A percentile compares a stretch with the other conserved stretches of the same genome.
phyloP scores from a whole-genome alignment of 2,797 vertebrate species.

The Lindbergichthys nudifrons region DNA sequence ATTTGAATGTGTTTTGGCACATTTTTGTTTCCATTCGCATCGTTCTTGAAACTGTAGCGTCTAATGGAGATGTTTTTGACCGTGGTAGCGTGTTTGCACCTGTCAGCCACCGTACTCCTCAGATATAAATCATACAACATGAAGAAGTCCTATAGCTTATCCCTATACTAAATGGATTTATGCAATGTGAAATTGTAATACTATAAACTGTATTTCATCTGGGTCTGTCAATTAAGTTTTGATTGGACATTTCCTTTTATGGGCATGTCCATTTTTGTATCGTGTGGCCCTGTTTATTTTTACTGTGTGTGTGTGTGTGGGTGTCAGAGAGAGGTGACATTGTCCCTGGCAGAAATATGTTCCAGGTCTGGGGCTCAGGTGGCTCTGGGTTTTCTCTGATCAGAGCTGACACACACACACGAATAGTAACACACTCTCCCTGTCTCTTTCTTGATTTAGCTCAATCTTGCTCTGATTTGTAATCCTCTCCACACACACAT shows the following conservation, averaged over 20 bases:
- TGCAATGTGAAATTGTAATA: not conserved
- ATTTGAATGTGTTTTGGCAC: too few species aligned
- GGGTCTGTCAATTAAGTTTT: conserved; percentile 10
- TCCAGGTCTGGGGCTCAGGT: conserved; percentile 72
- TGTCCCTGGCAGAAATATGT: conserved; percentile 67
- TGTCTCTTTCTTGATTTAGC: conserved; percentile 64
- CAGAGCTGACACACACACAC: conserved; percentile 56
- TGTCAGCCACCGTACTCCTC: not conserved
- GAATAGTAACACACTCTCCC: conserved; percentile 46
- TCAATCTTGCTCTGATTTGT: conserved; percentile 49
- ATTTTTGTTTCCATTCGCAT: too few species aligned
- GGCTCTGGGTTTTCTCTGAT: conserved; percentile 66
- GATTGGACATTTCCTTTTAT: conserved; percentile 20
- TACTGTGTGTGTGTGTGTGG: conserved; percentile 12
- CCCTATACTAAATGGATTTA: not conserved
- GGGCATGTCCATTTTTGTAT: conserved; percentile 7
- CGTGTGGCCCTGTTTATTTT: conserved; percentile 7
- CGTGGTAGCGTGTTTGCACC: too few species aligned
- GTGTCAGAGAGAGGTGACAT: conserved; percentile 51
- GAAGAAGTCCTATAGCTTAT: not conserved
- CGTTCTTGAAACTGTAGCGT: too few species aligned
- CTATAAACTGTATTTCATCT: not conserved
- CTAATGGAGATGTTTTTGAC: too few species aligned
- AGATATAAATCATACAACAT: not conserved
- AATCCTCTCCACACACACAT: conserved; percentile 38